These are phyloP conservation scores for Atrina japonica DNA, from an alignment of 2,888 invertebrate species.

Conservation along the genomic window DNA sequence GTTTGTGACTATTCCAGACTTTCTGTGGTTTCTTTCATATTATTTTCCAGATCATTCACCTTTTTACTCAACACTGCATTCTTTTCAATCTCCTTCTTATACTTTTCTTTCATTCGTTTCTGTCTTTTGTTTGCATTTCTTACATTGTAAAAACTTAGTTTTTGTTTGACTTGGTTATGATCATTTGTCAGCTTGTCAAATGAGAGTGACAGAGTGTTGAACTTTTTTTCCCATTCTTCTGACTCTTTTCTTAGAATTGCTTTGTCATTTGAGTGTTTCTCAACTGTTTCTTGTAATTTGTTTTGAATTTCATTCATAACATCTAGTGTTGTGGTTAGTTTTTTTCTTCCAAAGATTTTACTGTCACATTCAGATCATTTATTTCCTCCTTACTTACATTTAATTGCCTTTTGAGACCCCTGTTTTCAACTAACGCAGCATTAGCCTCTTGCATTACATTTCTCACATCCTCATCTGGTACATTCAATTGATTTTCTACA, in stretches of 20 bases:
- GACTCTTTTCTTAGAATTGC: not conserved
- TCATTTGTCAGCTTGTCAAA: slow-evolving; percentile 1
- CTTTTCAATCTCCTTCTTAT: slow-evolving; percentile 4
- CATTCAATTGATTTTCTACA: not conserved
- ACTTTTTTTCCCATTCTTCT: not conserved
- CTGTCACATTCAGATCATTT: not conserved
- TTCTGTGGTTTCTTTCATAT: not conserved
- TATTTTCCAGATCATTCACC: not conserved
- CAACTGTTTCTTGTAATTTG: not conserved
- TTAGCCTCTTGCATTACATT: not conserved
- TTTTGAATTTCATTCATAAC: slow-evolving; percentile 1
- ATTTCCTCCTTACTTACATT: not conserved
- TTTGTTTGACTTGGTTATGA: slow-evolving; percentile 4
- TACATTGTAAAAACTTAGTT: slow-evolving; percentile 7
- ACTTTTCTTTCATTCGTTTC: slow-evolving; percentile 1
- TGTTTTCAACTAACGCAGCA: not conserved
- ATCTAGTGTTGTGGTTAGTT: not conserved
- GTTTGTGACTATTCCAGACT: not conserved
- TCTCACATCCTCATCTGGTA: not conserved
- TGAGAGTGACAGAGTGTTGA: not conserved
- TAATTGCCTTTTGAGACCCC: slow-evolving; percentile 2
- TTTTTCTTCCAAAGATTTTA: not conserved
- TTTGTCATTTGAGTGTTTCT: not conserved
- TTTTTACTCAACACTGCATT: not conserved
- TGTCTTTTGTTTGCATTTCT: slow-evolving; percentile 5